These are phyloP conservation scores for Cossypha caffra DNA, from an alignment of 2,797 vertebrate species.

Conservation along the genomic window DNA sequence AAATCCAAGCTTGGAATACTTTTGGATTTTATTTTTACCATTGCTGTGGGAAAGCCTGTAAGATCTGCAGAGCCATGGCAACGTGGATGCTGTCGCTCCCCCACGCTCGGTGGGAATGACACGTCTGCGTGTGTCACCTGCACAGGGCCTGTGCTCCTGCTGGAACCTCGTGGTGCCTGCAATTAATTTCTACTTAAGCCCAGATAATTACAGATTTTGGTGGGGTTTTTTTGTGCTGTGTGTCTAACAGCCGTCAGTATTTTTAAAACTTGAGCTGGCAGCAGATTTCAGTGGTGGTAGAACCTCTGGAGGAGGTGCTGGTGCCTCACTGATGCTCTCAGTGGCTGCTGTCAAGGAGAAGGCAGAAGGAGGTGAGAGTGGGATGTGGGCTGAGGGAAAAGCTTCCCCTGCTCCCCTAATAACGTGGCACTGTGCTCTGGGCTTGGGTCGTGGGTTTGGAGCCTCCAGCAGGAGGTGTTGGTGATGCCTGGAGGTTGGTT, in stretches of 20 bases:
- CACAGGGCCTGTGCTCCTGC: rapidly evolving
- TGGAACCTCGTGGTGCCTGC: neutral
- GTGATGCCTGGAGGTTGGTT: neutral
- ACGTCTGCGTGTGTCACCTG: neutral
- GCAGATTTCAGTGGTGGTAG: neutral
- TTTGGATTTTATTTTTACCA: neutral
- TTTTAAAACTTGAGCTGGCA: neutral
- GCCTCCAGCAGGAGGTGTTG: neutral
- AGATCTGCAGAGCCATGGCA: neutral
- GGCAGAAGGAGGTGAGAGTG: neutral
- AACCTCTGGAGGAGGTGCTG: neutral
- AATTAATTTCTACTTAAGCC: neutral
- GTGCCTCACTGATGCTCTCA: neutral
- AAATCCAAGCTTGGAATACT: neutral
- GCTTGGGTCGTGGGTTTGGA: neutral
- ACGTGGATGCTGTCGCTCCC: neutral
- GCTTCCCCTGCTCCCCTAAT: neutral
- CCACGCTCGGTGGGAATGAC: neutral
- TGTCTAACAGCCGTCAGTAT: neutral
- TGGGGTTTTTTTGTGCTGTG: neutral
- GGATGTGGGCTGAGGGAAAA: neutral
- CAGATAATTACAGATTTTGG: neutral
- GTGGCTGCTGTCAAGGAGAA: neutral
- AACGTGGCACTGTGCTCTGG: rapidly evolving
- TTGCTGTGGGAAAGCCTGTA: neutral